phyloP scores from a whole-genome alignment of 2,797 vertebrate species.

The Heliangelus exortis region DNA sequence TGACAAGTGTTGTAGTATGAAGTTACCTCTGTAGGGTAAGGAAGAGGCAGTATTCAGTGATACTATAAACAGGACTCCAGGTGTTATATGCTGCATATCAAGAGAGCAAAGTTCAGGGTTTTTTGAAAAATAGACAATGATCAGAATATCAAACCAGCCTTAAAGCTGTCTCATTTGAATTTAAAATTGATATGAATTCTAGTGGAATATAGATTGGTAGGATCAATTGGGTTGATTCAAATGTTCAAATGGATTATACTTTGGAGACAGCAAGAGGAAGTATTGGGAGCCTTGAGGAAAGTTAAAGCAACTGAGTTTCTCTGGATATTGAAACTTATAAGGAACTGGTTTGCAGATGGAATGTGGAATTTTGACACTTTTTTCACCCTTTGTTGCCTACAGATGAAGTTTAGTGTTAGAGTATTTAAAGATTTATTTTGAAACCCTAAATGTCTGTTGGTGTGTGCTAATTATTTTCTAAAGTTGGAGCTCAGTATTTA shows the following conservation, averaged over 20 bases:
- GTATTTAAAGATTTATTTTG: neutral
- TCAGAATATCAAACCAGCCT: neutral
- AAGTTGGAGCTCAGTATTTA: neutral
- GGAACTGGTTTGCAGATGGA: neutral
- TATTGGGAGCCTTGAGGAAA: neutral
- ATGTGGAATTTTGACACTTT: neutral
- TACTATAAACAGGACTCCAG: neutral
- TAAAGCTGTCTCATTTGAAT: neutral
- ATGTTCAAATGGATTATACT: neutral
- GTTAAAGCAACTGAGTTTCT: neutral
- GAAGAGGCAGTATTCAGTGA: neutral
- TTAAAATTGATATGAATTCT: neutral
- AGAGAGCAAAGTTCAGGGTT: neutral
- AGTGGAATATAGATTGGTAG: neutral
- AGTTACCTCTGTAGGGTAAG: neutral
- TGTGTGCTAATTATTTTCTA: neutral
- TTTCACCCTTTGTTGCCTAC: neutral
- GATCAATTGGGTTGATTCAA: neutral
- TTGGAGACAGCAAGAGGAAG: neutral
- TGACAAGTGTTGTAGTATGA: neutral
- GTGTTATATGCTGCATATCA: neutral
- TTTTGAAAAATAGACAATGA: neutral
- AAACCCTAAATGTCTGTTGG: neutral
- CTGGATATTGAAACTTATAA: neutral
- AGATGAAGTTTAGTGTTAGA: neutral